phyloP scores from a whole-genome alignment of 37 sponge, comb jelly and placozoan species.

The Chondrosia reniformis region DNA sequence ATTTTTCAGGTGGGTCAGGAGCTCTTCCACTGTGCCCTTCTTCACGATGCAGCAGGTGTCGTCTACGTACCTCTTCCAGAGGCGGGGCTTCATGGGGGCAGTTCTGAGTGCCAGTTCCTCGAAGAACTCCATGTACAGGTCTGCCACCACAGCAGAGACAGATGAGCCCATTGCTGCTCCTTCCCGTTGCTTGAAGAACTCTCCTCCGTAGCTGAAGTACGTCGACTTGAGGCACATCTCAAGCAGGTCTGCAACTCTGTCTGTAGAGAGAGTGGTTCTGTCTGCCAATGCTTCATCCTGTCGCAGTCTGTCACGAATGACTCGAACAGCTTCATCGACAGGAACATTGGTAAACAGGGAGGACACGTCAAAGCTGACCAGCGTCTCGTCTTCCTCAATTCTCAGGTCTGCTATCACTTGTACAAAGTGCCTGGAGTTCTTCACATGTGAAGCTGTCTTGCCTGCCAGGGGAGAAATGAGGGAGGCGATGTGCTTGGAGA shows the following conservation, averaged over 20 bases:
- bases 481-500: neutral
- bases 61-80: conserved; percentile 22
- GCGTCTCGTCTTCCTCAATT: neutral
- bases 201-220: neutral
- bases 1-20: no score
- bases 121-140: conserved; percentile 15
- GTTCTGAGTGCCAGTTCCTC: neutral
- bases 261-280: conserved; percentile 1
- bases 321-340: conserved; percentile 4
- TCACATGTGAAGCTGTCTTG: conserved; percentile 1
- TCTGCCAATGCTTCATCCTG: neutral
- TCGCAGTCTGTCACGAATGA: neutral
- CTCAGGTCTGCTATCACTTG: neutral
- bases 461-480: conserved; percentile 17
- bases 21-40: no score
- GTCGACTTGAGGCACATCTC: conserved; percentile 2
- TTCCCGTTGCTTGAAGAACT: conserved; percentile 2
- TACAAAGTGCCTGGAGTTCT: conserved; percentile 4
- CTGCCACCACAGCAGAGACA: conserved; percentile 11
- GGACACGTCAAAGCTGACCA: conserved; percentile 12
- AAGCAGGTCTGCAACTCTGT: neutral
- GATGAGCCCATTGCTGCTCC: conserved; percentile 24
- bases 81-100: neutral
- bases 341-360: conserved; percentile 18
- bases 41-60: no score